phyloP scores from a whole-genome alignment of 2,888 invertebrate genomes.

The Epistrophe grossulariae region DNA sequence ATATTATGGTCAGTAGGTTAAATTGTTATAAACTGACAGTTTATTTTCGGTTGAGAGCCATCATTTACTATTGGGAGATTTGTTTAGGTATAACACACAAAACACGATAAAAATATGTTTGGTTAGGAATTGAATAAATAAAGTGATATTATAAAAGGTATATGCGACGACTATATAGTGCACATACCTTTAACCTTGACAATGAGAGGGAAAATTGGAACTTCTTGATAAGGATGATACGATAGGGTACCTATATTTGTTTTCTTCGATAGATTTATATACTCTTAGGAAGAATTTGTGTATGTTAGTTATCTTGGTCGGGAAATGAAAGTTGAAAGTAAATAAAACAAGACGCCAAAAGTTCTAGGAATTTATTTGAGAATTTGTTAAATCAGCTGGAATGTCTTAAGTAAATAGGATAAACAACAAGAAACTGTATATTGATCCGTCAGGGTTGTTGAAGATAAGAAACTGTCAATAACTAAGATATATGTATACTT shows the following conservation, averaged over 20 bases:
- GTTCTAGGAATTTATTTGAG: slow-evolving; percentile 25
- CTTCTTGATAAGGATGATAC: slow-evolving; percentile 41
- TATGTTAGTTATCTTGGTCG: slow-evolving; percentile 19
- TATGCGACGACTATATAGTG: neutral
- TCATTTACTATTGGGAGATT: slow-evolving; percentile 39
- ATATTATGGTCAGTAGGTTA: slow-evolving; percentile 67
- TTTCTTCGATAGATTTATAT: slow-evolving; percentile 17
- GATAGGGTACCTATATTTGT: slow-evolving; percentile 13
- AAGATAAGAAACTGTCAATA: slow-evolving; percentile 12
- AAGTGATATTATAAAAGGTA: slow-evolving; percentile 29
- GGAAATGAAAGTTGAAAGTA: slow-evolving; percentile 9
- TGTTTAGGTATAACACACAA: slow-evolving; percentile 54
- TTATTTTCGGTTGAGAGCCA: slow-evolving; percentile 19
- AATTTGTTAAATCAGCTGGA: slow-evolving; percentile 24
- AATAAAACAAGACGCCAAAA: slow-evolving; percentile 38
- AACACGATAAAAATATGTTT: slow-evolving; percentile 43
- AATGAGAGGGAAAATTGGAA: slow-evolving; percentile 21
- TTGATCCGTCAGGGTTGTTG: neutral
- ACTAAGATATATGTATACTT: no score
- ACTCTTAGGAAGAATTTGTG: slow-evolving; percentile 14
- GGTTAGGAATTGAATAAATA: slow-evolving; percentile 55
- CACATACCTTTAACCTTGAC: slow-evolving; percentile 61
- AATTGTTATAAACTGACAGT: slow-evolving; percentile 39
- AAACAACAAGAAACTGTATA: neutral
- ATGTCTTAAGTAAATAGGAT: neutral